A percentile compares a stretch with the other conserved stretches of the same genome.
Conservation (phyloP, 2,113 vertebrate genomes). For the Neogobius melanostomus region DNA sequence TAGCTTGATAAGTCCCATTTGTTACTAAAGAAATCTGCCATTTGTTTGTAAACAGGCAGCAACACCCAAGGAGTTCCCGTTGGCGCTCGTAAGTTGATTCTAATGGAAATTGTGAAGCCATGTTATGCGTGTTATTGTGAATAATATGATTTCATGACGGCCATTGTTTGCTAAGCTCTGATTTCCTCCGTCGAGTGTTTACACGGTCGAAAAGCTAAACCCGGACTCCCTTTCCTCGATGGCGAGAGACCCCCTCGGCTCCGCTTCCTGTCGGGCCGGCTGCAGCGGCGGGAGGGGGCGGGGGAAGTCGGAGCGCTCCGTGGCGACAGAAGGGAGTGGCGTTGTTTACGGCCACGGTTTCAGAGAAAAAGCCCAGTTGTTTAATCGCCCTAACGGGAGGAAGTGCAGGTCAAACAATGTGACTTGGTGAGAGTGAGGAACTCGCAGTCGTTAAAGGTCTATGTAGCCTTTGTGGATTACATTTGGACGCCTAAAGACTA, state of each 20-base stretch:
- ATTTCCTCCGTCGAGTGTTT: not conserved
- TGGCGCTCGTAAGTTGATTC: too few relatives aligned
- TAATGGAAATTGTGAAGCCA: too few relatives aligned
- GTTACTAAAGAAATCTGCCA: not conserved
- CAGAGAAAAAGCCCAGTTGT: slow-evolving; percentile 17
- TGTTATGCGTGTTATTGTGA: not conserved
- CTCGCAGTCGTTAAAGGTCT: too few relatives aligned
- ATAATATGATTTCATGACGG: not conserved
- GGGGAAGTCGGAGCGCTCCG: slow-evolving; percentile 68
- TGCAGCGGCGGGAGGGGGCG: slow-evolving; percentile 69
- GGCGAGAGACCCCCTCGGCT: slow-evolving; percentile 29
- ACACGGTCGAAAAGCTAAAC: too few relatives aligned
- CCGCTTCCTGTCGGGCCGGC: slow-evolving; percentile 70
- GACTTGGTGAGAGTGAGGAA: too few relatives aligned
- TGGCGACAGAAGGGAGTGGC: slow-evolving; percentile 63
- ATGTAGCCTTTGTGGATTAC: too few relatives aligned
- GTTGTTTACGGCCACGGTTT: slow-evolving; percentile 53
- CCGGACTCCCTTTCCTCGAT: too few relatives aligned
- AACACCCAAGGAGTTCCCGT: too few relatives aligned
- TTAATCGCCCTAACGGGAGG: slow-evolving; percentile 17
- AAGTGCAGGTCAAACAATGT: not conserved
- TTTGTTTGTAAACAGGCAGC: too few relatives aligned
- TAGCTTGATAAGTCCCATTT: too few relatives aligned
- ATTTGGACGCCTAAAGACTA: too few relatives aligned
- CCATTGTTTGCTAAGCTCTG: not conserved